Base-by-base conservation (phyloP, 2,888 invertebrate species). In the Drepana falcataria region DNA sequence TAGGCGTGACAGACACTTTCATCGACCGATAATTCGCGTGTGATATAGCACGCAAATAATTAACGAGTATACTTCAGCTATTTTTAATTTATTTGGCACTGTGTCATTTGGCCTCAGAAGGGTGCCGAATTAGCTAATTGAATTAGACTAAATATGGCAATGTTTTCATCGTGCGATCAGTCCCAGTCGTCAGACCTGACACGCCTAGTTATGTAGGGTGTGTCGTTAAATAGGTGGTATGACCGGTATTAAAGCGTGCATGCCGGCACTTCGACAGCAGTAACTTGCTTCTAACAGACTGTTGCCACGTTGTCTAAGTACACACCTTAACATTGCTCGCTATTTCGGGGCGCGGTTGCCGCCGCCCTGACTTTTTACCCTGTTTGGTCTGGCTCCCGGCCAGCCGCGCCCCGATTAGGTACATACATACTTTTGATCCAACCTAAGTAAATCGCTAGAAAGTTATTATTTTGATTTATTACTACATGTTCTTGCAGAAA, bases 311-410 rank as follows among this genome's bases (percentile, higher is more conserved):
- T 66, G 65, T 64, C 68, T 71, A 75, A 75, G 72, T 71, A 77
- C 83, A 82, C 87, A 85, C 89, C 90, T 87, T 88, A 88, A 87
- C 89, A 88, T 90, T 87, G 85, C 82, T 77, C 83, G 88, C 88
- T 89, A 89, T 89, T 85, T 89, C 78, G 78, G 79, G 90, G 89
- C 81, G 87, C 87, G 85, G 85, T 78, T 77, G 79, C 66, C 77
- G 85, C 74, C 87, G 81, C 78, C 83, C 83, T 84, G 82, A 76
- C 87, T 88, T 90, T 90, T 88, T 87, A 86, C 89, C 87, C 87
- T 87, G 83, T 89, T 89, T 87, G 81, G 80, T 80, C 86, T 90
- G 88, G 89, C 86, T 72, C 67, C 54, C 58, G 70, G 87, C 90
- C 89, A 90, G 84, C 79, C 78, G 77, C 82, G 79, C 83, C 81